phyloP scores from a whole-genome alignment of 2,113 vertebrate species.

The Zingel zingel region DNA sequence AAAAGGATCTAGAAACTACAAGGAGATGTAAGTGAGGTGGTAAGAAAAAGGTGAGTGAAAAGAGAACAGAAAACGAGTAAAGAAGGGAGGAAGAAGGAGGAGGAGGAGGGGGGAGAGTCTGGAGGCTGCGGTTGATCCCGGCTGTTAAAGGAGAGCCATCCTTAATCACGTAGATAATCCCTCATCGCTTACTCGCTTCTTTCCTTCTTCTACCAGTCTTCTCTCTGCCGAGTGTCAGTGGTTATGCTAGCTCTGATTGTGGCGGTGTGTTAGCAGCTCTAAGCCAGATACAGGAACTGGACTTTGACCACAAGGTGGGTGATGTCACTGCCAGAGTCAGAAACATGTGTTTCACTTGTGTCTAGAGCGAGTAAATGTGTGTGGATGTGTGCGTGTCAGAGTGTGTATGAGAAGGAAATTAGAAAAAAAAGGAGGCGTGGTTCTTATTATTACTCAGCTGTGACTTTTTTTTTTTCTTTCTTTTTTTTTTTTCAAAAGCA shows the following conservation, averaged over 20 bases:
- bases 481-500: constrained; percentile 34
- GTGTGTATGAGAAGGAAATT: constrained; percentile 30
- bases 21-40: not conserved
- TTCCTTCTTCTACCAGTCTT: constrained; percentile 31
- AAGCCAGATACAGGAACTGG: constrained; percentile 85
- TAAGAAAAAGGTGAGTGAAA: constrained; percentile 2
- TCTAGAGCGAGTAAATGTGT: not conserved
- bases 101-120: constrained; percentile 30
- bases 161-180: constrained; percentile 71
- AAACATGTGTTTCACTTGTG: constrained; percentile 72
- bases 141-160: constrained; percentile 64
- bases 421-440: constrained; percentile 44
- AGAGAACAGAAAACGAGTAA: not conserved
- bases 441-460: constrained; percentile 65
- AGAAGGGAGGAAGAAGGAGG: not conserved
- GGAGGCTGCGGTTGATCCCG: constrained; percentile 47
- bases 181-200: constrained; percentile 36
- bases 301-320: constrained; percentile 86
- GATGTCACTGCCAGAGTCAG: constrained; percentile 82
- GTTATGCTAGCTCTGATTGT: constrained; percentile 52
- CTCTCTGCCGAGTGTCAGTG: constrained; percentile 2
- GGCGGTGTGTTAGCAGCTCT: constrained; percentile 59
- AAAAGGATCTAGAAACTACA: not conserved
- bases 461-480: constrained; percentile 18
- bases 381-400: constrained; percentile 22